phyloP scores from a whole-genome alignment of 2,888 invertebrate genomes.

The Orthosia incerta region DNA sequence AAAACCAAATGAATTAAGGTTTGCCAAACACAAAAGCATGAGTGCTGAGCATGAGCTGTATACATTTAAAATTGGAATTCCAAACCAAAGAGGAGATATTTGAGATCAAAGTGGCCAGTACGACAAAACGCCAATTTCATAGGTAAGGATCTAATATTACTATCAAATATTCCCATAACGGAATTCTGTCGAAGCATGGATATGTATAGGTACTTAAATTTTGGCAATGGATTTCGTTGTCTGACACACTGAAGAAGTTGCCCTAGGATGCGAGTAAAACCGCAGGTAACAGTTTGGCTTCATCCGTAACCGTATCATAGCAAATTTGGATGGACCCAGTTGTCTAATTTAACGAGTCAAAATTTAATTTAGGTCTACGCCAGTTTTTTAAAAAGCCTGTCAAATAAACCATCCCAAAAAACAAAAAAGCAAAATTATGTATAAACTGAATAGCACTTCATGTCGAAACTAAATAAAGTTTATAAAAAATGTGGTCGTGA shows the following conservation, averaged over 20 bases:
- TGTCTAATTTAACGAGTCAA: neutral
- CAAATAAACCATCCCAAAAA: neutral
- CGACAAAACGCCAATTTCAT: too few species aligned
- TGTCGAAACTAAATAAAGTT: neutral
- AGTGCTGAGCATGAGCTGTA: too few species aligned
- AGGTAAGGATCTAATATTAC: too few species aligned
- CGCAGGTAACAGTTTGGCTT: neutral
- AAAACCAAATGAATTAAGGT: too few species aligned
- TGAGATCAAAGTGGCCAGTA: too few species aligned
- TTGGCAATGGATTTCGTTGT: neutral
- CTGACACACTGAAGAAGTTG: neutral
- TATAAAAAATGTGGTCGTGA: slow-evolving; percentile 12
- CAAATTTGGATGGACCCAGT: neutral
- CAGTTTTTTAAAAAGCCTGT: neutral
- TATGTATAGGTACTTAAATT: neutral
- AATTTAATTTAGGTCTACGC: neutral
- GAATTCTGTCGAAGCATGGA: too few species aligned
- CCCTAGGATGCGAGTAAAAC: neutral
- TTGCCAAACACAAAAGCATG: too few species aligned
- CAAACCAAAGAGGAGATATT: too few species aligned
- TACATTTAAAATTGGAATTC: too few species aligned
- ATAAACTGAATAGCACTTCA: slow-evolving; percentile 12
- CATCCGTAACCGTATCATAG: neutral
- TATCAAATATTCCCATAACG: neutral
- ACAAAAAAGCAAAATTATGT: slow-evolving; percentile 5